Evolutionary conservation across 2,888 invertebrate genomes (phyloP), one percentile per base, ranked within the genome.

Genomic region (Panopea generosa): DNA sequence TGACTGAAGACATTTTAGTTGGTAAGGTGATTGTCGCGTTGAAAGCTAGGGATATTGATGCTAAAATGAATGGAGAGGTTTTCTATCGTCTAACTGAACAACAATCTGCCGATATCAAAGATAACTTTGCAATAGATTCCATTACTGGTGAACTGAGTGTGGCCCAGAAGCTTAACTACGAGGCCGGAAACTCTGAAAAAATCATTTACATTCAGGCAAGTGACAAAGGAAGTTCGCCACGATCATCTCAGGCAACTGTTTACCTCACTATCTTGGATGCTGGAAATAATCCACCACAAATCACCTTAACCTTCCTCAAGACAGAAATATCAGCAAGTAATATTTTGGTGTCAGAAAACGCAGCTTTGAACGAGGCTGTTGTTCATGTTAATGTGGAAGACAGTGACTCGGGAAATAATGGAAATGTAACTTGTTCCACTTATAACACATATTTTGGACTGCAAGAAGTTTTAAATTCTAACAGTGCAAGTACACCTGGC

Each of bases 261-360:
- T 77, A 73, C 20, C 72, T 87, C 9, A 81, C 68, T 16, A 95
- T 98, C 9, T 96, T 97, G 89, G 92, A 92, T 75, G 97, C 97
- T 93, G 98, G 98, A 92, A 98, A 98, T 92, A 98, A 98, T 92
- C 97, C 98, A 7, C 98, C 98, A 0, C 94, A 97, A 18, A 74
- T 85, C 11, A 69, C 53, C 22, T 40, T 85, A 22, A 79, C 74
- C 18, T 77, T 72, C 53, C 63, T 84, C 16, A 66, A 70, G 14
- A 43, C 74, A 9, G 71, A 74, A 55, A 78, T 67, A 16, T 65
- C 72, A 14, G 43, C 66, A 22, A 72, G 73, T 63, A 71, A 69
- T 14, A 75, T 83, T 2, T 60, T 65, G 11, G 84, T 90, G 7
- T 74, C 80, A 3, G 90, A 90, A 60, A 75, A 75, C 38, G 75